phyloP scores from a whole-genome alignment of 92 coral and sea anemone species.

The Epizoanthus scotinus region DNA sequence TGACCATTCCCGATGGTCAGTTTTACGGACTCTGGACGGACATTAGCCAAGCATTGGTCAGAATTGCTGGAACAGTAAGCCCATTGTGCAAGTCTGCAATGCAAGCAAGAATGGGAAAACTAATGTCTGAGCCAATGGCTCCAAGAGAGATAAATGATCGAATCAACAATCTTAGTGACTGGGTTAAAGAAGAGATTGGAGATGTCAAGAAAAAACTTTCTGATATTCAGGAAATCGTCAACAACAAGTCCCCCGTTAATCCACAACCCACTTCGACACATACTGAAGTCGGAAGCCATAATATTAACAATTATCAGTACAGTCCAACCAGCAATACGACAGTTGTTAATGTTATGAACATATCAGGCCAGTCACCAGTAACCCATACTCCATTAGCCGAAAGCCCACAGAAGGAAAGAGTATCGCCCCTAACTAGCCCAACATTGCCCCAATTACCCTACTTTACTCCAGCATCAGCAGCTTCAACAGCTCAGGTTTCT shows the following conservation, averaged over 20 bases:
- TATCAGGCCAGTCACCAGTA: background rate
- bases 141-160: background rate
- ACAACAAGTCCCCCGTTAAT: background rate
- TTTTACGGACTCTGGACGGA: background rate
- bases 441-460: background rate
- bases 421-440: background rate
- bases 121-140: constrained; percentile 10
- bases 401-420: background rate
- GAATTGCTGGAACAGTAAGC: constrained; percentile 4
- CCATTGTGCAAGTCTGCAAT: background rate
- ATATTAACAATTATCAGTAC: background rate
- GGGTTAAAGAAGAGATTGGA: background rate
- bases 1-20: background rate
- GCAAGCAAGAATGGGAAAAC: constrained; percentile 3
- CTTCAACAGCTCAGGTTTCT: background rate
- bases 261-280: background rate
- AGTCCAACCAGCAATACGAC: background rate
- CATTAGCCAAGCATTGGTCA: constrained; percentile 8
- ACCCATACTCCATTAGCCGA: background rate
- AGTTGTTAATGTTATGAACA: background rate
- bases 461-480: background rate
- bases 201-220: background rate
- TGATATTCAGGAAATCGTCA: background rate
- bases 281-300: background rate
- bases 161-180: background rate